Evolutionary conservation across 1,140 invertebrate species (phyloP), one percentile per base, ranked within the genome.

Genomic region (Metopolophium dirhodum): DNA sequence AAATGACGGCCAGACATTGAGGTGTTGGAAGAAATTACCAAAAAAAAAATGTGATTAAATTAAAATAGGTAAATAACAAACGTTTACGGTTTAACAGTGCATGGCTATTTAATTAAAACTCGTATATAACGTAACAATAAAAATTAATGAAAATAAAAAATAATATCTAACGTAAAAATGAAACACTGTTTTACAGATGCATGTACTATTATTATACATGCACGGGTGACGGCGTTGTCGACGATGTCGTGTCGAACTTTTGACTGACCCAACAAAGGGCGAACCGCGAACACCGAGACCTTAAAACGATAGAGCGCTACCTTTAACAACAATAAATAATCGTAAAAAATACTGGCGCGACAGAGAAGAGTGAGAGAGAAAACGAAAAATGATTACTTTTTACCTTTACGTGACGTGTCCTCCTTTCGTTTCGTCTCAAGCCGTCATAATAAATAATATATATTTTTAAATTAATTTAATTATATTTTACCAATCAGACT

Each of bases 301-400:
- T 85, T 93, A 93, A 93, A 93, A 93, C 91, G 91, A 93, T 93
- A 93, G 91, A 93, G 91, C 91, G 91, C 91, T 93, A 93, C 91
- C 82, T 93, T 86, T 93, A 86, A 93, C 91, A 93, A 93, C 77
- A 93, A 93, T 57, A 93, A 86, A 86, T 93, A 93, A 92, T 85
- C 91, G 91, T 92, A 92, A 92, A 92, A 92, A 83, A 51, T 89
- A 89, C 51, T 89, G n/a, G n/a, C 88, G 88, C 88, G 35, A 54
- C 49, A 89, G 35, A 41, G 35, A 89, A 14, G 49, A 57, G 82
- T 51, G 91, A 86, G 91, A 93, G 77, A 93, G 91, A 93, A n/a
- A 83, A 51, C 26, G 37, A 54, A 92, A 93, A 93, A 85, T 93
- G 82, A 85, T 93, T 85, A 83, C 82, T 93, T 93, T 93, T 93